A percentile compares a stretch with the other conserved stretches of the same genome.
Conservation (phyloP, 1,140 invertebrate species). For the Camponotus pennsylvanicus region DNA sequence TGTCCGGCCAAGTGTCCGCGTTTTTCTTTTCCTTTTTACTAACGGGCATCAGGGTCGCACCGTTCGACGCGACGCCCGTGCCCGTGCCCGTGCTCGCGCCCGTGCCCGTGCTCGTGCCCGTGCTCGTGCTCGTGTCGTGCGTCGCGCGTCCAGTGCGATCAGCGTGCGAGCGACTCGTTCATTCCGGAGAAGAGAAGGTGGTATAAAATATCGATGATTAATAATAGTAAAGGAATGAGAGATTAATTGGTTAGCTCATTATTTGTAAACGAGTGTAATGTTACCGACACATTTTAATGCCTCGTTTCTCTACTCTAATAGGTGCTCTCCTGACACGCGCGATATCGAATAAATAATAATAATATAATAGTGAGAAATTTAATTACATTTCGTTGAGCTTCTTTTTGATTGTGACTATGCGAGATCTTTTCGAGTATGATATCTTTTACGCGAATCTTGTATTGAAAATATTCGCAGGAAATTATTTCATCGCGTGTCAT, state of each 20-base stretch:
- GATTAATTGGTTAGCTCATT: no score
- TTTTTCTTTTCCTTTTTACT: not conserved
- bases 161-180: not conserved
- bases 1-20: conserved; percentile 23
- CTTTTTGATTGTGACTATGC: not conserved
- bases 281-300: no score
- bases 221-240: no score
- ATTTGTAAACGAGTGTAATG: no score
- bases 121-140: no score
- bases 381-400: not conserved
- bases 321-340: not conserved
- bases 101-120: no score
- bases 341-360: not conserved
- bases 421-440: not conserved
- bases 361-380: not conserved
- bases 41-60: not conserved
- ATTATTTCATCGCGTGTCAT: not conserved
- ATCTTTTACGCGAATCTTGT: no score
- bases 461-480: not conserved
- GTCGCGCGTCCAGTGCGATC: no score
- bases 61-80: not conserved
- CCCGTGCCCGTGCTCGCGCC: no score
- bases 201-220: not conserved
- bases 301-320: not conserved
- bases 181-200: not conserved